Evolutionary conservation across 2,797 vertebrate genomes (phyloP).

Genomic region (Rhabdophis nuchalis): DNA sequence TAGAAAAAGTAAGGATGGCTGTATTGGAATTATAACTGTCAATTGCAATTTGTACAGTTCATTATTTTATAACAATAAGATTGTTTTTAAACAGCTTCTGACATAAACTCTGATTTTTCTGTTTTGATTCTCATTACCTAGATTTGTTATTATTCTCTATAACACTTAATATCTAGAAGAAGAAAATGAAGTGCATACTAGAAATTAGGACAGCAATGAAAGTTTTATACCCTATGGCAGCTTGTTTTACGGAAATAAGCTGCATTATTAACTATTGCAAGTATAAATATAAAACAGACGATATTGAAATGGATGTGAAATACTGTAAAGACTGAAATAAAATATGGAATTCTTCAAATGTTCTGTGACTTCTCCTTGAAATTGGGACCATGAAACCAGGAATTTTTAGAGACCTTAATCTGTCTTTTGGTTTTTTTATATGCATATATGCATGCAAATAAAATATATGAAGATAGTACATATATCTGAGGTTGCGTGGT

Average conservation of each 20-base stretch:
- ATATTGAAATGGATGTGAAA: neutral
- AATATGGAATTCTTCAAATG: neutral
- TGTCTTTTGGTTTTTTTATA: neutral
- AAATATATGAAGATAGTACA: neutral
- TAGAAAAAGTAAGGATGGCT: neutral
- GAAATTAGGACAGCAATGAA: neutral
- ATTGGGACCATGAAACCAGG: neutral
- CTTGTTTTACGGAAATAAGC: neutral
- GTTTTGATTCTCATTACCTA: neutral
- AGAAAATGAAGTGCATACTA: neutral
- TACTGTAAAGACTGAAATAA: neutral
- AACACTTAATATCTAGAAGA: neutral
- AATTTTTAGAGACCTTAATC: neutral
- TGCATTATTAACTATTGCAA: neutral
- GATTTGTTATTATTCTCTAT: neutral
- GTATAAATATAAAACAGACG: neutral
- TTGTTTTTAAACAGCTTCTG: neutral
- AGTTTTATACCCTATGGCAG: neutral
- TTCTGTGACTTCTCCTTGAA: neutral
- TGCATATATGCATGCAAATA: neutral
- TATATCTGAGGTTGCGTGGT: neutral
- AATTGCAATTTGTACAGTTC: neutral
- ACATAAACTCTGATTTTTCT: neutral
- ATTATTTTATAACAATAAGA: neutral
- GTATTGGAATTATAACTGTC: neutral